Evolutionary conservation across 2,888 invertebrate genomes (phyloP).

Genomic region (Anodontia alba): DNA sequence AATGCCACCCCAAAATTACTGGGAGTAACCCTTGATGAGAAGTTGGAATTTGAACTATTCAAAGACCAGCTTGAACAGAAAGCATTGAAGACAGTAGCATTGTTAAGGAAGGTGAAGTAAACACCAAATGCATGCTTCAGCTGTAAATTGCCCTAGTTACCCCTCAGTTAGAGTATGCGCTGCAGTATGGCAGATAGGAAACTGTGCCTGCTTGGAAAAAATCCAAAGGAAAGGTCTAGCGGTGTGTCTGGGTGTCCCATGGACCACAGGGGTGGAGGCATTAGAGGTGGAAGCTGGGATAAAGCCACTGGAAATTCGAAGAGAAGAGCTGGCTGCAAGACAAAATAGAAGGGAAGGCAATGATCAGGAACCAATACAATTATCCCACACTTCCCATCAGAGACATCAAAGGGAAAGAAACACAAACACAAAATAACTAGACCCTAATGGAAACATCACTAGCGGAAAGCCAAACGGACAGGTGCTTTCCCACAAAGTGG

Average conservation of each 20-base stretch:
- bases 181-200: neutral
- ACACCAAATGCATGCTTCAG: constrained; percentile 4
- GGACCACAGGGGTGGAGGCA: neutral
- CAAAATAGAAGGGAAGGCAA: too few relatives aligned
- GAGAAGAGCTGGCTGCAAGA: too few relatives aligned
- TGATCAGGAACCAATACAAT: too few relatives aligned
- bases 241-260: neutral
- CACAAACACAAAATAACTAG: too few relatives aligned
- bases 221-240: constrained; percentile 3
- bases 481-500: too few relatives aligned
- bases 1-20: constrained; percentile 19
- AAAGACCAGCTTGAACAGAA: constrained; percentile 13
- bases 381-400: too few relatives aligned
- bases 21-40: constrained; percentile 1
- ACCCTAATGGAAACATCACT: too few relatives aligned
- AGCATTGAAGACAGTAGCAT: neutral
- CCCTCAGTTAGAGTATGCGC: constrained; percentile 19
- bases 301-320: too few relatives aligned
- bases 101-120: constrained; percentile 10
- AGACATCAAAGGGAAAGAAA: too few relatives aligned
- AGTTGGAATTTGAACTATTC: constrained; percentile 16
- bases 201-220: neutral
- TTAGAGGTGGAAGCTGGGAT: constrained; percentile 14
- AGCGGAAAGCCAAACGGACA: too few relatives aligned
- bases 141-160: neutral